Evolutionary conservation across 2,888 invertebrate genomes (phyloP).

Genomic region (Callyntrura sp.): DNA sequence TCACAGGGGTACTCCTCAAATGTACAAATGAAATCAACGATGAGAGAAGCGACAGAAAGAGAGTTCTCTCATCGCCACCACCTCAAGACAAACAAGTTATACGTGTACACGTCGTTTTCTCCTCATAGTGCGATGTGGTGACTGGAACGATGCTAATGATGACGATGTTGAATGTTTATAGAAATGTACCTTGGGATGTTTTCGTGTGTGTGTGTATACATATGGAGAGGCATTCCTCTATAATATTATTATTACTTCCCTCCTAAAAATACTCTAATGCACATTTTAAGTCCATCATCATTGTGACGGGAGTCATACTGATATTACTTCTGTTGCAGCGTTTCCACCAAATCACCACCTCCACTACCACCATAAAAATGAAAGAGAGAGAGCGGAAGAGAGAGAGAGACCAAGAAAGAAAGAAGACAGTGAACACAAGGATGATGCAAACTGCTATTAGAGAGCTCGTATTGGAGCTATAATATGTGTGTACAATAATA

Average conservation of each 20-base stretch:
- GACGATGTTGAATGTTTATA: constrained; percentile 29
- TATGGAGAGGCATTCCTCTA: too few relatives aligned
- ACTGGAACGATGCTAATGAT: constrained; percentile 11
- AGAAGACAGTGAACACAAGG: constrained; percentile 18
- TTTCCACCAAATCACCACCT: constrained; percentile 11
- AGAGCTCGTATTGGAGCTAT: neutral
- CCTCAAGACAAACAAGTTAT: constrained; percentile 45
- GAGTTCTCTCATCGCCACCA: neutral
- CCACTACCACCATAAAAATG: constrained; percentile 40
- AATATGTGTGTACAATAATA: constrained; percentile 45
- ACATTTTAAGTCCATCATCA: constrained; percentile 42
- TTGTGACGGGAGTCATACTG: constrained; percentile 1
- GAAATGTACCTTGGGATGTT: constrained; percentile 33
- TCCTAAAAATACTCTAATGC: constrained; percentile 34
- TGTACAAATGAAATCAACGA: neutral
- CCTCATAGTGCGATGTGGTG: constrained; percentile 10
- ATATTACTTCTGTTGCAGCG: neutral
- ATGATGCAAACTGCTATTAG: constrained; percentile 21
- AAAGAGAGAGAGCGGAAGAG: constrained; percentile 58
- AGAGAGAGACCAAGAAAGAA: too few relatives aligned
- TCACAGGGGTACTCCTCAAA: neutral
- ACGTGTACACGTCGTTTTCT: constrained; percentile 31
- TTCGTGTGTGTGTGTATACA: constrained; percentile 9
- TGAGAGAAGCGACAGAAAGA: neutral
- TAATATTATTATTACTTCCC: constrained; percentile 21